Conservation (phyloP, 2,797 vertebrate genomes). For the Sparus aurata region DNA sequence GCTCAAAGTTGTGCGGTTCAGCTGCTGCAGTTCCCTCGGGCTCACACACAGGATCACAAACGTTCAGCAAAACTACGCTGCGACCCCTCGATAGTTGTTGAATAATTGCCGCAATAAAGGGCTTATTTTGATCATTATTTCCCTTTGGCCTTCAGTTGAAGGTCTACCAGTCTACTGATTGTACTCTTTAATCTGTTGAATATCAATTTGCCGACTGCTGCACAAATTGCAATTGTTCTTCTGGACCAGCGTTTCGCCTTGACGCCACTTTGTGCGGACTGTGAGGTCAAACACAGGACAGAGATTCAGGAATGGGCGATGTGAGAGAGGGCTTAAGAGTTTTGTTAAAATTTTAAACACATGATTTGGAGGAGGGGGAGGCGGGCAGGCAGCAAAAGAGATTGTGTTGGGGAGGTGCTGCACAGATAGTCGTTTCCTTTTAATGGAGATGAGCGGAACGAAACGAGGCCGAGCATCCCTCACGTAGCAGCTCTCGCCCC, state of each 20-base stretch:
- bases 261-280: slow-evolving; percentile 34
- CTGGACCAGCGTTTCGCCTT: slow-evolving; percentile 18
- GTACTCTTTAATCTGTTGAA: slow-evolving; percentile 12
- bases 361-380: slow-evolving; percentile 17
- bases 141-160: slow-evolving; percentile 1
- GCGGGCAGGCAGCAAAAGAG: slow-evolving; percentile 24
- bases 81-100: not conserved
- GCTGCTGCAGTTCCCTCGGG: not conserved
- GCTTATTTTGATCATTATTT: not conserved
- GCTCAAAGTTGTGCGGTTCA: not conserved
- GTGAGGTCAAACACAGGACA: slow-evolving; percentile 57
- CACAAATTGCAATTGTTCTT: not conserved
- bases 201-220: not conserved
- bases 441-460: slow-evolving; percentile 56
- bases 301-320: not conserved
- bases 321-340: slow-evolving; percentile 52
- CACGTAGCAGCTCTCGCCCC: slow-evolving; percentile 41
- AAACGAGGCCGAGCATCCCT: slow-evolving; percentile 44
- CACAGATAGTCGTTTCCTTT: slow-evolving; percentile 53
- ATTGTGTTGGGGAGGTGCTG: slow-evolving; percentile 2
- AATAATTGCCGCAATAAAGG: no score
- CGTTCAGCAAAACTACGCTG: not conserved
- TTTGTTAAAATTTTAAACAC: slow-evolving; percentile 78
- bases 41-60: slow-evolving; percentile 5
- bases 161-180: not conserved